Evolutionary conservation across 2,113 vertebrate species (phyloP), one percentile per base, ranked within the genome.

Genomic region (Myotis yumanensis): DNA sequence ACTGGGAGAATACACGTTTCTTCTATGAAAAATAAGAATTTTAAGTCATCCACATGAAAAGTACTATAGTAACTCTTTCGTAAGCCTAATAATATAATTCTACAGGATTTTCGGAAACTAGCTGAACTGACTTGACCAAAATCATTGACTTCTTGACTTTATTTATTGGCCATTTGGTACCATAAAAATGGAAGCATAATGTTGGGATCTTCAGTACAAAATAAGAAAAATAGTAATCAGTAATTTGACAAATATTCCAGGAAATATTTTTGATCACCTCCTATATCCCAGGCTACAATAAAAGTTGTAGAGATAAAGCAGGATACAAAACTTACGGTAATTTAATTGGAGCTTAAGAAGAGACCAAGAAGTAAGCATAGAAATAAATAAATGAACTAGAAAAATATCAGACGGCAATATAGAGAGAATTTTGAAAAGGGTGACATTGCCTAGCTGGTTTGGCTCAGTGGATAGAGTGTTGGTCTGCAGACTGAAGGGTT

Each of bases 1-100:
- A 96, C 91, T 89, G 46, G n/a, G 71, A 97, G 20, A 85, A 79
- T 82, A 40, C 0, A 37, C 6, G 93, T 95, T 75, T 15, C 83
- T 95, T 43, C 25, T 92, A 69, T 77, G 43, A 75, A 82, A 83
- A 86, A 86, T 92, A 93, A 59, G 0, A 30, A 68, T 8, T 81
- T 89, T 66, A 43, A 96, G 11, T 20, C 46, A 57, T 76, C 64
- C 10, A 11, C 62, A 73, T 64, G n/a, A 18, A 73, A 89, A 62
- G 90, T 32, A 35, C 37, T 48, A 54, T 14, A 73, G 48, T 57
- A 66, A 48, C 22, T 75, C 17, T 91, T 68, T 23, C 23, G 46
- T 93, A 43, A 64, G 5, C 16, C 9, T 83, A 75, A 7, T n/a
- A 37, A 62, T 73, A 54, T 48, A 92, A 87, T 82, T 57, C 22